Conservation (phyloP, 2,888 invertebrate species). For the Parasteatoda lunata region DNA sequence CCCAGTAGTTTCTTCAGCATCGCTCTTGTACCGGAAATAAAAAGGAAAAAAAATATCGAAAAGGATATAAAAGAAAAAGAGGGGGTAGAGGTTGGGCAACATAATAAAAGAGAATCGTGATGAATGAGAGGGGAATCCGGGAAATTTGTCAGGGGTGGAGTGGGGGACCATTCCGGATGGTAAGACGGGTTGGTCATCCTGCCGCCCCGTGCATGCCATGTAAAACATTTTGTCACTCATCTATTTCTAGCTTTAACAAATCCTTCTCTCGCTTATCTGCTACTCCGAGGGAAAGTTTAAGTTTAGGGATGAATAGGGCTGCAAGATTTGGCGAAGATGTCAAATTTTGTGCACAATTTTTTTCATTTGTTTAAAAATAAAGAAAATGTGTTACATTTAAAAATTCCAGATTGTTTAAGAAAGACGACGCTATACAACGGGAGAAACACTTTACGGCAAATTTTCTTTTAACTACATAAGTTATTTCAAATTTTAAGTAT, state of each 20-base stretch:
- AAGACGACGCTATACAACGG: too few relatives aligned
- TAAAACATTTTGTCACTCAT: slow-evolving; percentile 62
- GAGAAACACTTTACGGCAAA: too few relatives aligned
- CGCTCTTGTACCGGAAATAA: not conserved
- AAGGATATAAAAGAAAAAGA: not conserved
- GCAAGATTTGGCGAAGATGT: slow-evolving; percentile 34
- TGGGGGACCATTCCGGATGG: slow-evolving; percentile 24
- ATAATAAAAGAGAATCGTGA: slow-evolving; percentile 64
- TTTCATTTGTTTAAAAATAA: not conserved
- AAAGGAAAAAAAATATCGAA: not conserved
- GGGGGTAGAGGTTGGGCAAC: slow-evolving; percentile 22
- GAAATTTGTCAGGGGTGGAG: slow-evolving; percentile 60
- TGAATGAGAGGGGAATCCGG: slow-evolving; percentile 65
- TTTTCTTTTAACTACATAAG: too few relatives aligned
- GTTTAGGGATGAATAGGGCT: slow-evolving; percentile 15
- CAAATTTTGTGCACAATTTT: not conserved
- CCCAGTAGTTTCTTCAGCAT: not conserved
- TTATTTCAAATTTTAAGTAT: too few relatives aligned
- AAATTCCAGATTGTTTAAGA: too few relatives aligned
- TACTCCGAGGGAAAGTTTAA: slow-evolving; percentile 21
- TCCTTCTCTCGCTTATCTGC: slow-evolving; percentile 31
- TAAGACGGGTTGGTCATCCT: slow-evolving; percentile 55
- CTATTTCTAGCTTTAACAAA: slow-evolving; percentile 51
- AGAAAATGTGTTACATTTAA: too few relatives aligned
- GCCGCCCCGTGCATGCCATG: slow-evolving; percentile 56